Base-by-base conservation (phyloP, 2,113 vertebrate species). In the Istiophorus platypterus region DNA sequence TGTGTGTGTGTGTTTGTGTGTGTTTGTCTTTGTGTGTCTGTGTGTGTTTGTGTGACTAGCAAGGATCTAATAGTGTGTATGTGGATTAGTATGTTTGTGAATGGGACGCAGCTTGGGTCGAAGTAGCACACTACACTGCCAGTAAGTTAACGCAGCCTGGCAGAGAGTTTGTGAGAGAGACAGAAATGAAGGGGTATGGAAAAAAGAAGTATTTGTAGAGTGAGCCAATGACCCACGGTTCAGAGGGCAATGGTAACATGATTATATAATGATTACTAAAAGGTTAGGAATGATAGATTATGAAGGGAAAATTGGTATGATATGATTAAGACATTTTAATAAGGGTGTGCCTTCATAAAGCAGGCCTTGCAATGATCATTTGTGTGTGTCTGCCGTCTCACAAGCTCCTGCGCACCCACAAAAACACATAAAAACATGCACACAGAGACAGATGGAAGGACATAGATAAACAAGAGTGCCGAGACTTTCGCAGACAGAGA, bases 51-150 rank as follows among this genome's bases (percentile, higher is more conserved):
- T 64, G 82, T 61, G 88, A 78, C 80, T 80, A 65, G 81, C 76
- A 84, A 56, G 73, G 80, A 88, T 89, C 75, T 85, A 90, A 88
- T 85, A 86, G 80, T 84, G 85, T 89, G 82, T n/a, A n/a, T 86
- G 82, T 85, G 87, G 91, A 91, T 92, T 91, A 92, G 80, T 87
- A 73, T 78, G 80, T 92, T 91, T 93, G 91, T 95, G 93, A 94
- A 94, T 94, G 91, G 89, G 87, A 81, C 77, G 82, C 88, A 75
- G 78, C 72, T 89, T 68, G 77, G 85, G 76, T 59, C 69, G 66
- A 85, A 92, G 83, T 61, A 68, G 82, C 70, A 76, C 82, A 81
- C 85, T 67, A 70, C 81, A 67, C 81, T 85, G 82, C 81, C 82
- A 89, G 85, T 15, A 72, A 86, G 84, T 87, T 72, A 81, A 89